A percentile compares a stretch with the other conserved stretches of the same genome.
These are phyloP conservation scores for Lates calcarifer DNA, from an alignment of 2,113 vertebrate genomes.

Conservation along the genomic window DNA sequence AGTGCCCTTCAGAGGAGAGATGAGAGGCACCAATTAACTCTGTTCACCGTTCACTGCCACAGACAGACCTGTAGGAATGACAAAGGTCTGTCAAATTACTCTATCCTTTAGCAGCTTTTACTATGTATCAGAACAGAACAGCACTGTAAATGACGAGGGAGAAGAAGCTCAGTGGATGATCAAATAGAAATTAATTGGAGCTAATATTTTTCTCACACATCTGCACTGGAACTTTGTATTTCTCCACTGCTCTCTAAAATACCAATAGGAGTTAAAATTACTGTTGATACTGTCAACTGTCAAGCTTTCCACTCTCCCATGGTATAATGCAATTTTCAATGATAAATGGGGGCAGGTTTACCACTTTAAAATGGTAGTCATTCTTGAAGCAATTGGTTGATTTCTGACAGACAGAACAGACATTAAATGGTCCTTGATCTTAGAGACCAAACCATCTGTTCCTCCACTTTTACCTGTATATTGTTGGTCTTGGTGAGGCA, in stretches of 20 bases:
- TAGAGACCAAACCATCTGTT: too few species aligned
- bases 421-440: too few species aligned
- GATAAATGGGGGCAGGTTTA: neutral
- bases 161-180: constrained; percentile 10
- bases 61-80: constrained; percentile 95
- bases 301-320: neutral
- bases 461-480: too few species aligned
- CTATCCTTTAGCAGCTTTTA: constrained; percentile 84
- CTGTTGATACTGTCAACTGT: neutral
- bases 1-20: constrained; percentile 95
- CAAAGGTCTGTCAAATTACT: constrained; percentile 93
- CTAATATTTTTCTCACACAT: neutral
- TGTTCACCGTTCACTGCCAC: constrained; percentile 90
- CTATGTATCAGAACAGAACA: constrained; percentile 34
- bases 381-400: too few species aligned
- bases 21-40: constrained; percentile 96
- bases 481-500: neutral
- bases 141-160: constrained; percentile 41
- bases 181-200: neutral
- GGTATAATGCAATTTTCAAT: neutral
- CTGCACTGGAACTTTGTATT: neutral
- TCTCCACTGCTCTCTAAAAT: neutral
- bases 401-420: too few species aligned
- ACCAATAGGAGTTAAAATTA: neutral
- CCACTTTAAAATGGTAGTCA: too few species aligned